Evolutionary conservation across 2,888 invertebrate genomes (phyloP).

Genomic region (Schrankia costaestrigalis): DNA sequence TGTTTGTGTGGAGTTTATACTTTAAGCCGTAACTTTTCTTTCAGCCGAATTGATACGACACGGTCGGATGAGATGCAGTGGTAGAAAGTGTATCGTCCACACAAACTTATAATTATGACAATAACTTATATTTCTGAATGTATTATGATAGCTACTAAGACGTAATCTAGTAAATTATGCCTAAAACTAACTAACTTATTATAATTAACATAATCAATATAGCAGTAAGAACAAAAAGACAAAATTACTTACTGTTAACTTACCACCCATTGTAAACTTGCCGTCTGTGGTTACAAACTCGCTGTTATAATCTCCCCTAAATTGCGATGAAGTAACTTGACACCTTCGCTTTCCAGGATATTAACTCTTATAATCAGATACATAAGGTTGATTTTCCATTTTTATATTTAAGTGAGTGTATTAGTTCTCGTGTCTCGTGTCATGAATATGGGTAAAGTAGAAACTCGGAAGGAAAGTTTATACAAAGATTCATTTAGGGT

Average conservation of each 20-base stretch:
- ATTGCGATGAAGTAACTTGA: conserved; percentile 15
- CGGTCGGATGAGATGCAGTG: too few relatives aligned
- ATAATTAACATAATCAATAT: too few relatives aligned
- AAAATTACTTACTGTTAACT: conserved; percentile 7
- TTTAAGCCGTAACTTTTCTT: too few relatives aligned
- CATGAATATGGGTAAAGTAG: conserved; percentile 21
- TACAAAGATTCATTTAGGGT: conserved; percentile 7
- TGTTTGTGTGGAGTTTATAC: too few relatives aligned
- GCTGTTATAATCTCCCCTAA: conserved; percentile 25
- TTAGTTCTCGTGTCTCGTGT: conserved; percentile 11
- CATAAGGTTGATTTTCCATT: conserved; percentile 7
- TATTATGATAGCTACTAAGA: too few relatives aligned
- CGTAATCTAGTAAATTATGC: too few relatives aligned
- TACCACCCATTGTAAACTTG: conserved; percentile 17
- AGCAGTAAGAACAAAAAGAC: too few relatives aligned
- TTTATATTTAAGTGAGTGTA: conserved; percentile 3
- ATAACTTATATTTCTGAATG: too few relatives aligned
- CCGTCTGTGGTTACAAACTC: conserved; percentile 17
- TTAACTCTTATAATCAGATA: accelerated
- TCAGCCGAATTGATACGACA: too few relatives aligned
- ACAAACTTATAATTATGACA: too few relatives aligned
- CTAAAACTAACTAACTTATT: too few relatives aligned
- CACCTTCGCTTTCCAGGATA: conserved; percentile 3
- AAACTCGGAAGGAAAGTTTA: conserved; percentile 14
- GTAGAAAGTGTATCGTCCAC: too few relatives aligned